Base-by-base conservation (phyloP, 2,113 vertebrate genomes). In the Phycodurus eques region DNA sequence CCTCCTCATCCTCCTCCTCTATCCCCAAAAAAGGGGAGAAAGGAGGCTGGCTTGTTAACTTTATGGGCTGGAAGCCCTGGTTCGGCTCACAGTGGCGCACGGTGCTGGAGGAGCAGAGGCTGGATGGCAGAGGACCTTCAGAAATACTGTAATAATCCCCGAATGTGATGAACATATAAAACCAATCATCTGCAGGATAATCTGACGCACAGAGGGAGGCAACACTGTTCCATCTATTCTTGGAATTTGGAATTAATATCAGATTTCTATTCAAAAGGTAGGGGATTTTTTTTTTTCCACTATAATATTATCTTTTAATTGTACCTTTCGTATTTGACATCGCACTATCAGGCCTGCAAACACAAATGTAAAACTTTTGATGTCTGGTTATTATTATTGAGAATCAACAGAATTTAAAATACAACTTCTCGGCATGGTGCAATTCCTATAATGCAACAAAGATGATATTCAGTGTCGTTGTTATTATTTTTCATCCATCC, bases 1-100 rank as follows among this genome's bases (percentile, higher is more conserved):
- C 70, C 63, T 65, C 68, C 54, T 67, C 78, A 57, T 80, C 70
- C 72, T 46, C 68, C 59, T 74, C 51, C 42, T 61, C 61, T 70
- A 73, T 78, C 78, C 76, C 17, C 35, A 43, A 68, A 79, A 80
- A 70, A 66, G 74, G 62, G 64, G 72, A 78, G 76, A 79, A 81
- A 80, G 77, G 85, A 87, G 87, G 83, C 80, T 84, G 86, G 83
- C 84, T 83, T 76, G 81, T 70, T 80, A 77, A 88, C 81, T 85
- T 87, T 72, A 76, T 80, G 88, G 86, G 85, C 82, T 82, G 77
- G 75, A 80, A 87, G 86, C 82, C 77, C 64, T 67, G 86, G 82
- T 80, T 42, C 63, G 63, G 75, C 60, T 60, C 64, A 14, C 73
- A 46, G 75, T 69, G 76, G 71, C 73, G 74, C 69, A 68, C 67